Evolutionary conservation across 2,888 invertebrate species (phyloP).

Genomic region (Sphecodes monilicornis): DNA sequence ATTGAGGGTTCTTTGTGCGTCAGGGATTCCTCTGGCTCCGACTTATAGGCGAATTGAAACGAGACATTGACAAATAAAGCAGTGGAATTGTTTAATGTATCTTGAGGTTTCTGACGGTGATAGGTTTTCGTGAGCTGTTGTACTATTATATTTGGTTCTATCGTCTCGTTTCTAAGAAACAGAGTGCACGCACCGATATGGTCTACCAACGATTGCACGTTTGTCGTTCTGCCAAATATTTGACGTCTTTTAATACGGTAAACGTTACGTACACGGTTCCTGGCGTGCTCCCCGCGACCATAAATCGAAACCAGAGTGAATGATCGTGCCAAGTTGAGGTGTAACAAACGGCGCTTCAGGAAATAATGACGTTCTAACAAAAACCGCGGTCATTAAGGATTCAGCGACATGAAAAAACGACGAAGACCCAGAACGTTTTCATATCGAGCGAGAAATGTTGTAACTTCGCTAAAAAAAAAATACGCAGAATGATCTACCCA

Average conservation of each 20-base stretch:
- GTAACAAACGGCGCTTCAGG: conserved; percentile 55
- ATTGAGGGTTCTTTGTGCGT: neutral
- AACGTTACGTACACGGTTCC: conserved; percentile 31
- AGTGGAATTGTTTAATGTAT: neutral
- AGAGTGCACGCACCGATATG: conserved; percentile 21
- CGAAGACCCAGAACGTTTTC: neutral
- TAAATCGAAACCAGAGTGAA: conserved; percentile 32
- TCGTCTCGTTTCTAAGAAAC: conserved; percentile 14
- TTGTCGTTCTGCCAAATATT: conserved; percentile 67
- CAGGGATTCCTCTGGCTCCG: neutral
- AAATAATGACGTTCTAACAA: conserved; percentile 56
- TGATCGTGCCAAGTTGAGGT: conserved; percentile 47
- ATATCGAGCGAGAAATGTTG: neutral
- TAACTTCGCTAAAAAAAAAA: neutral
- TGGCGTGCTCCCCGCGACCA: conserved; percentile 9
- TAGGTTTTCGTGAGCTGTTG: neutral
- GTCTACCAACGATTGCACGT: conserved; percentile 42
- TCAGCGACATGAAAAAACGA: neutral
- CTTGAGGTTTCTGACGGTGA: neutral
- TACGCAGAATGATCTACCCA: neutral
- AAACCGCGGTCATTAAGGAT: conserved; percentile 1
- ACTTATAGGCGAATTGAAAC: neutral
- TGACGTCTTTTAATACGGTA: conserved; percentile 50
- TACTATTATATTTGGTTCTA: neutral
- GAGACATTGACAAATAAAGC: neutral